phyloP scores from a whole-genome alignment of 2,113 vertebrate species.

The Terrapene triunguis region DNA sequence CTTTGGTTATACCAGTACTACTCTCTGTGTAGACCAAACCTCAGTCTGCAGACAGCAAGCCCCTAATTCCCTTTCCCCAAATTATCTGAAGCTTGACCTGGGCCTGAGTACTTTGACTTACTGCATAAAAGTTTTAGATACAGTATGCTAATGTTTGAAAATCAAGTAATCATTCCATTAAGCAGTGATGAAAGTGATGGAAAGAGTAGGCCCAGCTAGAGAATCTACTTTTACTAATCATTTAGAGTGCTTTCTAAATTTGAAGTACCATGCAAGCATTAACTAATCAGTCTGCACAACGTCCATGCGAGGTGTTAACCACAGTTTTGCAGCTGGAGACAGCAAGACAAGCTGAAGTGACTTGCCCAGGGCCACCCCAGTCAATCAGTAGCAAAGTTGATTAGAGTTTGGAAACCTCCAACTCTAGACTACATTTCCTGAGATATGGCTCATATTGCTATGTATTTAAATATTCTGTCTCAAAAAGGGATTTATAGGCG shows the following conservation, averaged over 20 bases:
- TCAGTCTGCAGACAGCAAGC: background rate
- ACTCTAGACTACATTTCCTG: background rate
- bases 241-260: background rate
- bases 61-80: background rate
- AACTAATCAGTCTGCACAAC: background rate
- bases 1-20: background rate
- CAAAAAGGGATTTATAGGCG: background rate
- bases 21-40: background rate
- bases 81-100: background rate
- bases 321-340: background rate
- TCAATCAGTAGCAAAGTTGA: background rate
- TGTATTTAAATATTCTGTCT: background rate
- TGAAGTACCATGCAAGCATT: background rate
- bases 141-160: background rate
- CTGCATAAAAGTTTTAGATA: background rate
- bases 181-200: background rate
- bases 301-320: background rate
- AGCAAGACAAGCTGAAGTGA: background rate
- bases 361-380: background rate
- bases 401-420: background rate
- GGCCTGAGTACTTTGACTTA: background rate
- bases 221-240: background rate
- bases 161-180: background rate
- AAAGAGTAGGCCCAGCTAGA: background rate
- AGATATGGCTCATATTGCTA: fast-evolving